phyloP scores from a whole-genome alignment of 2,797 vertebrate species.

The Brachyalestes nurse region DNA sequence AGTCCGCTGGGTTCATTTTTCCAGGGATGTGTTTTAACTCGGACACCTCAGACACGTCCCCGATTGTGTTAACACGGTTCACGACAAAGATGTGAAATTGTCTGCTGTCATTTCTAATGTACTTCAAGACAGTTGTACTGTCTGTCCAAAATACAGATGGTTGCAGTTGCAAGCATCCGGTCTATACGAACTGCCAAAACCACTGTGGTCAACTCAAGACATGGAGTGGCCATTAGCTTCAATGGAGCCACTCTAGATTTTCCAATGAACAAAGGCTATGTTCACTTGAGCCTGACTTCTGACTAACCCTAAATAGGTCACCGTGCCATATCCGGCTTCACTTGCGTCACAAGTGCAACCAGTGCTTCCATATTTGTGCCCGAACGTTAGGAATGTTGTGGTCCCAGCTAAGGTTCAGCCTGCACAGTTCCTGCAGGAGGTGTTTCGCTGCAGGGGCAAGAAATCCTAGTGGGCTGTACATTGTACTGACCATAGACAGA shows the following conservation, averaged over 20 bases:
- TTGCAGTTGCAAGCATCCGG: not conserved
- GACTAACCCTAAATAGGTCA: not conserved
- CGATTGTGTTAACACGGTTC: not conserved
- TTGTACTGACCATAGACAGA: not conserved
- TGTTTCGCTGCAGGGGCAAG: conserved; percentile 35
- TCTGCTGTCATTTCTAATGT: conserved; percentile 1
- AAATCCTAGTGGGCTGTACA: not conserved
- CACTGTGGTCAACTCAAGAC: not conserved
- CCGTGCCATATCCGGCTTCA: too few relatives aligned
- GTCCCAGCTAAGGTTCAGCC: conserved; percentile 22
- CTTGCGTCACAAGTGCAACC: not conserved
- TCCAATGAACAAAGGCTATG: conserved; percentile 14
- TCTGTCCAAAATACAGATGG: too few relatives aligned
- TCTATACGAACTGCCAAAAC: conserved; percentile 12
- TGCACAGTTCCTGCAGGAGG: conserved; percentile 27
- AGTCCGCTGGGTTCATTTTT: conserved; percentile 1
- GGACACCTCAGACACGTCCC: not conserved
- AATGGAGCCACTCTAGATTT: conserved; percentile 12
- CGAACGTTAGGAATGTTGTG: not conserved
- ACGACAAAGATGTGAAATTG: conserved; percentile 8
- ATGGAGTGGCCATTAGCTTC: not conserved
- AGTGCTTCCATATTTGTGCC: not conserved
- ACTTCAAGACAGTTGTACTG: too few relatives aligned
- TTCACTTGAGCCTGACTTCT: not conserved
- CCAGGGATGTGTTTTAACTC: not conserved